phyloP scores from a whole-genome alignment of 1,140 invertebrate species.

The Cataglyphis hispanica region DNA sequence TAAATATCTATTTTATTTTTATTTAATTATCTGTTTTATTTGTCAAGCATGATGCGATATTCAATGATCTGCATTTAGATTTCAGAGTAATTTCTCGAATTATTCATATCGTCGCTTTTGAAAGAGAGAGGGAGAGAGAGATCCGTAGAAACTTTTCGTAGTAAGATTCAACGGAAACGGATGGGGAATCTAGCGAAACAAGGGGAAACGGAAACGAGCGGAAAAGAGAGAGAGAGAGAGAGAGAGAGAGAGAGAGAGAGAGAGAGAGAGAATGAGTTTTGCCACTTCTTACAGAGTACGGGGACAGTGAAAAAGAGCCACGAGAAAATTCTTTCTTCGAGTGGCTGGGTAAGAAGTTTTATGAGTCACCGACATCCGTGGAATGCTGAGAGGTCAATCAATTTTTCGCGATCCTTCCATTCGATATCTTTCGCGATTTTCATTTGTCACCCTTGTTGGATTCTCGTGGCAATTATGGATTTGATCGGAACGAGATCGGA shows the following conservation, averaged over 20 bases:
- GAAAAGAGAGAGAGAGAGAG: not conserved
- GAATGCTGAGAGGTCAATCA: constrained; percentile 78
- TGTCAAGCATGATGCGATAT: not conserved
- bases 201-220: constrained; percentile 24
- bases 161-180: constrained; percentile 43
- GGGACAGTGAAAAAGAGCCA: constrained; percentile 55
- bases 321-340: constrained; percentile 71
- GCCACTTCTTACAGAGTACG: constrained; percentile 72
- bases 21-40: constrained; percentile 5
- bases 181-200: constrained; percentile 42
- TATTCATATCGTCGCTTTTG: constrained; percentile 42
- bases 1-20: not conserved
- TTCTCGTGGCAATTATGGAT: not conserved
- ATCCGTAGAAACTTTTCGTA: constrained; percentile 6
- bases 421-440: not conserved
- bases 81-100: constrained; percentile 38
- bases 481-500: constrained; percentile 8
- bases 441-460: constrained; percentile 8
- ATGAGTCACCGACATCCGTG: constrained; percentile 71
- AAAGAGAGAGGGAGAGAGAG: not conserved
- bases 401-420: constrained; percentile 59
- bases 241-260: not conserved
- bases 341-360: constrained; percentile 77
- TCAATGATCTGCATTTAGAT: constrained; percentile 6
- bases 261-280: constrained; percentile 35